Conservation (phyloP, 2,113 vertebrate species). For the Myiozetetes cayanensis region DNA sequence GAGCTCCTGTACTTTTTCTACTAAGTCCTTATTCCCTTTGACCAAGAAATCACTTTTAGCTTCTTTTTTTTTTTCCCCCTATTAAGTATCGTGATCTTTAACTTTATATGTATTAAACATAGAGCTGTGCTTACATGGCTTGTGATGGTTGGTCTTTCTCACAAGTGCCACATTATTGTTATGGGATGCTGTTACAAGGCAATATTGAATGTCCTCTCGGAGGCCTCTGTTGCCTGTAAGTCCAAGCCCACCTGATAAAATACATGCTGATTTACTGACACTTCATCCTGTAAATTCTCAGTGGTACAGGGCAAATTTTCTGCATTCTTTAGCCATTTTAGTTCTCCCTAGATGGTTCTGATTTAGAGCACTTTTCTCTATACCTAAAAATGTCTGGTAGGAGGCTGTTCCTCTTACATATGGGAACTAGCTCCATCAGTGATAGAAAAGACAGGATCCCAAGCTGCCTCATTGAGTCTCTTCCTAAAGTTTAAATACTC, state of each 20-base stretch:
- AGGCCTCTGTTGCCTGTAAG: not conserved
- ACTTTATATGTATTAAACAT: not conserved
- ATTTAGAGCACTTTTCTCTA: not conserved
- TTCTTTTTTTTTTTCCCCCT: not conserved
- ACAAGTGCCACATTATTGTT: not conserved
- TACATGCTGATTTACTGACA: not conserved
- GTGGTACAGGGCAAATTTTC: not conserved
- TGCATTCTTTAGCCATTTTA: not conserved
- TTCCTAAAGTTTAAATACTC: not conserved
- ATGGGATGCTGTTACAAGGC: not conserved
- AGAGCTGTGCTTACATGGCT: not conserved
- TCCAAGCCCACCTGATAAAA: not conserved
- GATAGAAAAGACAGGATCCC: not conserved
- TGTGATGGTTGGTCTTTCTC: not conserved
- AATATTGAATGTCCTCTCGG: not conserved
- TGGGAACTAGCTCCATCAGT: not conserved
- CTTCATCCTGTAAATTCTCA: not conserved
- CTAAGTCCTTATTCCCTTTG: not conserved
- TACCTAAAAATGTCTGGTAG: not conserved
- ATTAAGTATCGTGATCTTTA: not conserved
- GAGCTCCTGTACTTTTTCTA: not conserved
- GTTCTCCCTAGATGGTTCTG: not conserved
- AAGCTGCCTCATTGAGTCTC: not conserved
- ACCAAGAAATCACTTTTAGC: not conserved
- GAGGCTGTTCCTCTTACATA: not conserved